Evolutionary conservation across 1,140 invertebrate genomes (phyloP).

Genomic region (Metopolophium dirhodum): DNA sequence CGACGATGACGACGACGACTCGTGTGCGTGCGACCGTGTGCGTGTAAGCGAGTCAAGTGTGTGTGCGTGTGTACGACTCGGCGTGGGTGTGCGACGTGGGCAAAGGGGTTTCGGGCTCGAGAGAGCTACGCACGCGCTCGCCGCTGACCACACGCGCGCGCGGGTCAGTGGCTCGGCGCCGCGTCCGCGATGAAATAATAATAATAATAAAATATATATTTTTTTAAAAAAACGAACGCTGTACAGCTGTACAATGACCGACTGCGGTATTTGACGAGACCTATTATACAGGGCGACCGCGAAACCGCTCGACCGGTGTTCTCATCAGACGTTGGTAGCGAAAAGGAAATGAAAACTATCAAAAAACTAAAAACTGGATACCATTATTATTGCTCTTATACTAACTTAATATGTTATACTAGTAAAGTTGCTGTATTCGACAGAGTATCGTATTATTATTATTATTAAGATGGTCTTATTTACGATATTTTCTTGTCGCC

Average conservation of each 20-base stretch:
- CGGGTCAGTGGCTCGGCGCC: constrained; percentile 40
- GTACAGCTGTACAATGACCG: background rate
- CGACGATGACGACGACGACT: no score
- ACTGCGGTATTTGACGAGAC: background rate
- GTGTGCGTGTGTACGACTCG: background rate
- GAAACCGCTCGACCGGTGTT: background rate
- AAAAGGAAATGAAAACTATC: background rate
- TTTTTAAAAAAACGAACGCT: background rate
- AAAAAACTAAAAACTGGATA: background rate
- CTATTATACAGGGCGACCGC: background rate
- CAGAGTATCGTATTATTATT: no score
- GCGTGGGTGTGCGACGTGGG: background rate
- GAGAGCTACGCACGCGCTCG: constrained; percentile 8
- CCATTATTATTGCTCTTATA: no score
- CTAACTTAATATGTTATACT: no score
- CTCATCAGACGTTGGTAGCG: background rate
- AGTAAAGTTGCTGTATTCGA: no score
- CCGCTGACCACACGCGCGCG: constrained; percentile 4
- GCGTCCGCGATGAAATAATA: background rate
- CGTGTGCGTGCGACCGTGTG: background rate
- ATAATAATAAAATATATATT: background rate
- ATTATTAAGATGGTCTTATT: no score
- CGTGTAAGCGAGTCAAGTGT: background rate
- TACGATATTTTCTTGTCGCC: no score
- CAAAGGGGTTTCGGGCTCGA: background rate